phyloP scores from a whole-genome alignment of 2,113 vertebrate genomes.

The Aldabrachelys gigantea region DNA sequence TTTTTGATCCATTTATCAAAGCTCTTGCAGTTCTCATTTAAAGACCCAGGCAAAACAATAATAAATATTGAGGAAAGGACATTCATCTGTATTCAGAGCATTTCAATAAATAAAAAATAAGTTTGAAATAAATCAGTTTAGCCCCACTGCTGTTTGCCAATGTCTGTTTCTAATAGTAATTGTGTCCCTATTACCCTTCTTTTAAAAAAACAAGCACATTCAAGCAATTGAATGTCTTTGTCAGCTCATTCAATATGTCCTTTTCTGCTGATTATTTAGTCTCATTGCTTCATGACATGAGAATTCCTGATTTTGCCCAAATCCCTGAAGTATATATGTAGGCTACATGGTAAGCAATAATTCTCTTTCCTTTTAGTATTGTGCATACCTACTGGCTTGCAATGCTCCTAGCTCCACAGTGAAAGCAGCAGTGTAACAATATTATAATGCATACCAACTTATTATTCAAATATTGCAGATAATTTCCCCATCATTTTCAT shows the following conservation, averaged over 20 bases:
- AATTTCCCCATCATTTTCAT: slow-evolving; percentile 36
- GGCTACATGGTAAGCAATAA: not conserved
- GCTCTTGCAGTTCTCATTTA: not conserved
- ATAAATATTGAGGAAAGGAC: not conserved
- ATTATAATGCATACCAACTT: not conserved
- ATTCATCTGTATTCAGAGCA: not conserved
- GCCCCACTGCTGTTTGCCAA: slow-evolving; percentile 4
- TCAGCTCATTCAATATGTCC: slow-evolving; percentile 16
- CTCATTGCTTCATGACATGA: not conserved
- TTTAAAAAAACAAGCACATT: slow-evolving; percentile 30
- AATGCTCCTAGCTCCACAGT: not conserved
- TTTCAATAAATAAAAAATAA: not conserved
- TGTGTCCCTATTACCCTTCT: slow-evolving; percentile 12
- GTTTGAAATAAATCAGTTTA: slow-evolving; percentile 20
- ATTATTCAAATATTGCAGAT: slow-evolving; percentile 13
- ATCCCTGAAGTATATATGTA: not conserved
- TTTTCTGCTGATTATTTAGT: slow-evolving; percentile 18
- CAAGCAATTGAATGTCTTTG: slow-evolving; percentile 37
- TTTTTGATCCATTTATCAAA: slow-evolving; percentile 15
- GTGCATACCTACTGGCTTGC: not conserved
- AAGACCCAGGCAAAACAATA: not conserved
- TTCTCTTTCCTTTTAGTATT: not conserved
- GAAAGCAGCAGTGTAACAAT: not conserved
- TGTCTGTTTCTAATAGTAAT: slow-evolving; percentile 44
- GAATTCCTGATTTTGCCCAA: slow-evolving; percentile 32